Conservation (phyloP, 2,888 invertebrate genomes). For the Drosophila conformis region DNA sequence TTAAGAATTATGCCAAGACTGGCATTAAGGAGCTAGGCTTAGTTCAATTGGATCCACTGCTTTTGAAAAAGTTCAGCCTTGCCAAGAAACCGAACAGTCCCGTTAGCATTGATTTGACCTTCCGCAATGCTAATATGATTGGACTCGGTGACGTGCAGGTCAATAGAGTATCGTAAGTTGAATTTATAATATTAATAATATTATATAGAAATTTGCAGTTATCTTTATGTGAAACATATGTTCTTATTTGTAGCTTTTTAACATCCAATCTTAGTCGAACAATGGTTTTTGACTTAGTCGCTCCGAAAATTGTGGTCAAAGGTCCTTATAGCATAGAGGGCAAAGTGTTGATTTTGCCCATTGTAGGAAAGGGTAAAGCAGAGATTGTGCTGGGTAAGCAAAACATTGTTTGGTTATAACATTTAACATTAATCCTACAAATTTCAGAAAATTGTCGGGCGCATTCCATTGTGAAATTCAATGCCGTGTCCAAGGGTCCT, state of each 20-base stretch:
- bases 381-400: slow-evolving; percentile 68
- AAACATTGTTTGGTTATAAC: neutral
- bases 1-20: slow-evolving; percentile 48
- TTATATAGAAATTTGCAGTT: neutral
- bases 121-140: slow-evolving; percentile 73
- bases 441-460: slow-evolving; percentile 43
- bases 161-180: slow-evolving; percentile 61
- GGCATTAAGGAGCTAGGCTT: slow-evolving; percentile 79
- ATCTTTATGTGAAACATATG: neutral
- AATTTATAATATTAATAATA: neutral
- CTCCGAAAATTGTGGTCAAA: slow-evolving; percentile 67
- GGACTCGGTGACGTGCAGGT: slow-evolving; percentile 69
- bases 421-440: neutral
- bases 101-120: slow-evolving; percentile 80
- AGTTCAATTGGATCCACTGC: slow-evolving; percentile 80
- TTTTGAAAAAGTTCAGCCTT: slow-evolving; percentile 72
- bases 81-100: slow-evolving; percentile 79
- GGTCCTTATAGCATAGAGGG: slow-evolving; percentile 81
- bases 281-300: slow-evolving; percentile 57
- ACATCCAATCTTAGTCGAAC: slow-evolving; percentile 50
- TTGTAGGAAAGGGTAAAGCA: slow-evolving; percentile 74
- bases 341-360: slow-evolving; percentile 77
- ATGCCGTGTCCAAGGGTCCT: slow-evolving; percentile 54
- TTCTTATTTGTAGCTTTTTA: slow-evolving; percentile 64
- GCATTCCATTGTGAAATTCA: slow-evolving; percentile 39